Base-by-base conservation (phyloP, 1,140 invertebrate genomes). In the Drosophila subpulchrella region DNA sequence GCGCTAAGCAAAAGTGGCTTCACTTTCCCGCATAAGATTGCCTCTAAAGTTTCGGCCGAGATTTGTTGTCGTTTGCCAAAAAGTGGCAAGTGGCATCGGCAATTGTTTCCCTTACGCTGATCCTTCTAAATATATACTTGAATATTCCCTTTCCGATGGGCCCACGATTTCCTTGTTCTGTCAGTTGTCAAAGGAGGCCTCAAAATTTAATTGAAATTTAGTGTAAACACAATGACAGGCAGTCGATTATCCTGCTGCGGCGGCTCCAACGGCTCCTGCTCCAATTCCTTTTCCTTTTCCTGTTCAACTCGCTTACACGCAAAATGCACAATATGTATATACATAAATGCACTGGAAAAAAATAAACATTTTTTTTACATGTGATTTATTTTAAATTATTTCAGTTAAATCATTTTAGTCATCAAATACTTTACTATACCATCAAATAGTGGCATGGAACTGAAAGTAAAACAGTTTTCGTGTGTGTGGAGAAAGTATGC, bases 121-220 rank as follows among this genome's bases (percentile, higher is more conserved):
- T 71, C 68, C 66, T 7, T 70, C 20, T 50, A 34, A 54, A 32
- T 11, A 46, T 20, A 44, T 6, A 39, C 57, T 53, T 71, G 15
- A 66, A 42, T 24, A 42, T 56, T 65, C 38, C 57, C 48, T 20
- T 12, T 6, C 39, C 17, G 5, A 27, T 24, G 51, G 34, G 17
- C 42, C 10, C 27, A 12, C 3, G 44, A 24, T 15, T 15, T 30
- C n/a, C 73, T 46, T 63, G 39, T 47, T 58, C 61, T 68, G 75
- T 88, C 83, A 88, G 41, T 77, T 82, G 83, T 85, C 83, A 88
- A 75, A 63, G 56, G 78, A 67, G 79, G 63, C 75, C 81, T 86
- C 74, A 83, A 73, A 83, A 83, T 89, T 88, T 88, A 88, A 88
- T 88, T 89, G 83, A 89, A 88, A 89, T 88, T 89, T 88, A 88